phyloP scores from a whole-genome alignment of 2,888 invertebrate genomes.

The Drosophila percnosoma region DNA sequence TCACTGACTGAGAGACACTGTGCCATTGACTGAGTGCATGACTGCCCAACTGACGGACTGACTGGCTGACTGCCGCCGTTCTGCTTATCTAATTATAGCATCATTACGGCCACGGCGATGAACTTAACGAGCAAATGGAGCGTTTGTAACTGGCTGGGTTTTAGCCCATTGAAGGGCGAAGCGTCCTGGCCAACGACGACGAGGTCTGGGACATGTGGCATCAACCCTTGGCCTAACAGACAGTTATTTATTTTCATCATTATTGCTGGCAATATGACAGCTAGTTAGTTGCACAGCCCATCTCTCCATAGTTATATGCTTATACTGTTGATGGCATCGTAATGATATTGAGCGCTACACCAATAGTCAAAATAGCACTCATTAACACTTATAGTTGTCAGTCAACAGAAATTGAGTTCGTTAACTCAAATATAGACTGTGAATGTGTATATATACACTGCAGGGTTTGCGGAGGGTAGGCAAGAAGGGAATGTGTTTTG shows the following conservation, averaged over 20 bases:
- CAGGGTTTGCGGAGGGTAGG: not conserved
- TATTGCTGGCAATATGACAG: conserved; percentile 43
- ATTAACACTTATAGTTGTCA: conserved; percentile 44
- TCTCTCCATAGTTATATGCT: not conserved
- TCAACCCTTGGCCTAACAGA: conserved; percentile 38
- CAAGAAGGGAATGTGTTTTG: not conserved
- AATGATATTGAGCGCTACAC: conserved; percentile 47
- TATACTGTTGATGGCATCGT: conserved; percentile 38
- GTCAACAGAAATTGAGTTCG: conserved; percentile 39
- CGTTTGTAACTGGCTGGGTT: conserved; percentile 36
- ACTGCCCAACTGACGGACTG: conserved; percentile 6
- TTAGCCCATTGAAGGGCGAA: conserved; percentile 31
- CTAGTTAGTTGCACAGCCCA: conserved; percentile 24
- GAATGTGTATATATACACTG: not conserved
- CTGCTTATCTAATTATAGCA: conserved; percentile 79
- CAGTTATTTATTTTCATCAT: conserved; percentile 60
- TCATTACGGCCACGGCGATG: conserved; percentile 72
- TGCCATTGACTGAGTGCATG: conserved; percentile 1
- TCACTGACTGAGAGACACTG: conserved; percentile 3
- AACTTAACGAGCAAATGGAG: conserved; percentile 60
- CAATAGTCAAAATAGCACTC: conserved; percentile 50
- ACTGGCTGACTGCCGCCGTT: conserved; percentile 11
- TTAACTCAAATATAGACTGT: conserved; percentile 18
- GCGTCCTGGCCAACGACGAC: conserved; percentile 6
- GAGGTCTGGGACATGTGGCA: conserved; percentile 29